Percentiles rank a stretch among this genome's conserved stretches.
Conservation (phyloP, 2,797 vertebrate genomes). For the Hafferia zeledoni region DNA sequence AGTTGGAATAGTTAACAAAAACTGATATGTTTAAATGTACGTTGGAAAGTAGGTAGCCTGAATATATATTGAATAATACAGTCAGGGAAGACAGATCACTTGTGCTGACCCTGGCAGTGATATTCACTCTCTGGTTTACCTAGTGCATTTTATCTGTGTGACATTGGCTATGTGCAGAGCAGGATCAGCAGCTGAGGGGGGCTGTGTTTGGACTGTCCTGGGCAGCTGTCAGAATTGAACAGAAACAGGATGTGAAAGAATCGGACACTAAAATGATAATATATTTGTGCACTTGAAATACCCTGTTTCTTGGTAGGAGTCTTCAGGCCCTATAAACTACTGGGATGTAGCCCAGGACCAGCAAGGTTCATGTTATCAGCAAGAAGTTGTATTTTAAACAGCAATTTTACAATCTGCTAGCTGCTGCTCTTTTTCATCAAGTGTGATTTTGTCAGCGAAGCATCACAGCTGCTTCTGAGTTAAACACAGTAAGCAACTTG, state of each 20-base stretch:
- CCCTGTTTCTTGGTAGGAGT: background rate
- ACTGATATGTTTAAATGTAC: background rate
- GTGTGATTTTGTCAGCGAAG: background rate
- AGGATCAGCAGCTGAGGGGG: background rate
- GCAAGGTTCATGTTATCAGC: background rate
- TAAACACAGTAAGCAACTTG: background rate
- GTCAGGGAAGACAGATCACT: background rate
- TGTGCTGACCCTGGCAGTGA: background rate
- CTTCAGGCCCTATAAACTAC: background rate
- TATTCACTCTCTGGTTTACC: background rate
- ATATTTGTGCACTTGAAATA: background rate
- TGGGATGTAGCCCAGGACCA: background rate
- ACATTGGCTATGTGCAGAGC: rapidly evolving
- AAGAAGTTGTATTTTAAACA: background rate
- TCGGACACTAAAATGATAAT: background rate
- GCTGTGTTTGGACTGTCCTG: background rate
- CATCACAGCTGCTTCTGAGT: background rate
- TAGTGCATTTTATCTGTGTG: background rate
- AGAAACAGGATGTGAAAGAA: background rate
- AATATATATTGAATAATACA: background rate
- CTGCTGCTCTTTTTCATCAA: background rate
- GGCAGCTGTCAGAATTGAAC: background rate
- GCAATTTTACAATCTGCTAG: background rate
- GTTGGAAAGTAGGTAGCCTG: background rate
- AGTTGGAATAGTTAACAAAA: background rate